A percentile compares a stretch with the other conserved stretches of the same genome.
Evolutionary conservation across 2,797 vertebrate species (phyloP).

Genomic region (Pyrrhura leucotis): DNA sequence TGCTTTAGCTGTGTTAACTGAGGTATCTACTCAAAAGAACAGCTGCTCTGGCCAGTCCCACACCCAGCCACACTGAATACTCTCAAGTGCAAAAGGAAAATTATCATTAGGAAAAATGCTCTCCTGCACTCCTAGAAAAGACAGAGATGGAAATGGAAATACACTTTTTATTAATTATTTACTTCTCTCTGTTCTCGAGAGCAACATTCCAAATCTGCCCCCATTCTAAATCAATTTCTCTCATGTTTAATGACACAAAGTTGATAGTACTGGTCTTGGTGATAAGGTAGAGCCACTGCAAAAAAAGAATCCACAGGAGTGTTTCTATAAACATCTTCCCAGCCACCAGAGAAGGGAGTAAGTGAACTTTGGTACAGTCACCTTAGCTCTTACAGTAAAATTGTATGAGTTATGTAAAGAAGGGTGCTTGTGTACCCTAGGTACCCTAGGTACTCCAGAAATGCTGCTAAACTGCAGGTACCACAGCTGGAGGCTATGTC

Average conservation of each 20-base stretch:
- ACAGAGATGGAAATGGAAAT: neutral
- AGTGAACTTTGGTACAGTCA: neutral
- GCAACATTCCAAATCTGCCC: neutral
- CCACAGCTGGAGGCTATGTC: neutral
- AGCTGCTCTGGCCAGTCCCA: neutral
- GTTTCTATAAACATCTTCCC: neutral
- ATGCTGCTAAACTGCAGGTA: neutral
- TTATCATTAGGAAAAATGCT: neutral
- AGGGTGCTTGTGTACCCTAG: neutral
- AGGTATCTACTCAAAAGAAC: neutral
- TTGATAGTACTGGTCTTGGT: neutral
- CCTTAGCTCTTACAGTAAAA: neutral
- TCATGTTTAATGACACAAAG: neutral
- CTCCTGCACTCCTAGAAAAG: neutral
- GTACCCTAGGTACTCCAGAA: neutral
- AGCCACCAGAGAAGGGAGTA: neutral
- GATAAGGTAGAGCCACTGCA: neutral
- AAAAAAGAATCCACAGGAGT: neutral
- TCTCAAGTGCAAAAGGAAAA: neutral
- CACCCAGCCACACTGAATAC: neutral
- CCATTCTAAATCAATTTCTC: neutral
- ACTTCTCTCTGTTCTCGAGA: neutral
- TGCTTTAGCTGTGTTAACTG: neutral
- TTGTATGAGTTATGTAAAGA: neutral
- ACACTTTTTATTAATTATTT: neutral